Evolutionary conservation across 2,888 invertebrate species (phyloP).

Genomic region (Lapara coniferarum): DNA sequence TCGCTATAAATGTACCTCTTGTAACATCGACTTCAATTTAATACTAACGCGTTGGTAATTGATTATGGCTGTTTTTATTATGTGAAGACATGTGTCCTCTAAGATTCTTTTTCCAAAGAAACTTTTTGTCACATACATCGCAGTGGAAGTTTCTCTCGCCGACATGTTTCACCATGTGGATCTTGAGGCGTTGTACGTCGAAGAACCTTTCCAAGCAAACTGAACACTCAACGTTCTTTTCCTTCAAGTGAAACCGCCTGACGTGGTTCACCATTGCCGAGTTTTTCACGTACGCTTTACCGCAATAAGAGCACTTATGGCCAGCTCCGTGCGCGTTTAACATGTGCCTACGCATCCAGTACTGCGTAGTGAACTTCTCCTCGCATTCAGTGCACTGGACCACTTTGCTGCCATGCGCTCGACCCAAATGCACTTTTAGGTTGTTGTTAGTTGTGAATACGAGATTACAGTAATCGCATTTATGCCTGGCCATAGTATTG

Average conservation of each 20-base stretch:
- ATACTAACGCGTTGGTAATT: constrained; percentile 17
- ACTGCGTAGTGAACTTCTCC: constrained; percentile 63
- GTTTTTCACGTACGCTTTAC: constrained; percentile 55
- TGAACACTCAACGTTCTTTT: constrained; percentile 57
- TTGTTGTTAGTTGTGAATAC: constrained; percentile 51
- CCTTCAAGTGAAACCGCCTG: constrained; percentile 55
- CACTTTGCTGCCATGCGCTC: constrained; percentile 57
- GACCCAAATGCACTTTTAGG: constrained; percentile 57
- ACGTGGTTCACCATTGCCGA: constrained; percentile 59
- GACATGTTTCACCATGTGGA: constrained; percentile 74
- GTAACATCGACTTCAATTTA: background rate
- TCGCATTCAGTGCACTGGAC: constrained; percentile 57
- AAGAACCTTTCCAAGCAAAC: constrained; percentile 57
- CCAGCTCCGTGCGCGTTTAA: constrained; percentile 58
- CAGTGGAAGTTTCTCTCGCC: constrained; percentile 81
- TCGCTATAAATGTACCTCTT: constrained; percentile 45
- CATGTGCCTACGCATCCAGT: constrained; percentile 62
- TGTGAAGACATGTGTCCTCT: constrained; percentile 74
- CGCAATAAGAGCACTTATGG: constrained; percentile 56
- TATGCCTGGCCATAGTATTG: constrained; percentile 46
- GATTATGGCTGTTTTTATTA: constrained; percentile 35
- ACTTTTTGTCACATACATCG: constrained; percentile 80
- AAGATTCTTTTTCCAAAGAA: constrained; percentile 81
- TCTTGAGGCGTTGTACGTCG: constrained; percentile 52
- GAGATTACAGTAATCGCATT: constrained; percentile 55